phyloP scores from a whole-genome alignment of 2,888 invertebrate genomes.

The Calephelis perditalis region DNA sequence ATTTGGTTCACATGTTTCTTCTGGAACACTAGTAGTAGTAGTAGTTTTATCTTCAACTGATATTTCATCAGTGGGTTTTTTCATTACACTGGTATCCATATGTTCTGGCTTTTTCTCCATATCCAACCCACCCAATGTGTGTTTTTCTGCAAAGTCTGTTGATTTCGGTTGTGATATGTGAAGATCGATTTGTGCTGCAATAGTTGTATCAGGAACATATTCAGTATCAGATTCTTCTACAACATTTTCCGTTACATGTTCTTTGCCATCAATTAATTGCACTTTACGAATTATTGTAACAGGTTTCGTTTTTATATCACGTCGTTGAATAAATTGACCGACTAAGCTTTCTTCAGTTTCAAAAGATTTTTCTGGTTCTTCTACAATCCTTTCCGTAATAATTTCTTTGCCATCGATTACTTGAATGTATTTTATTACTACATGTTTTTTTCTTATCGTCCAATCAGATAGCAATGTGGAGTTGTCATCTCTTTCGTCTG shows the following conservation, averaged over 20 bases:
- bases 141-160: background rate
- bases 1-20: background rate
- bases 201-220: constrained; percentile 45
- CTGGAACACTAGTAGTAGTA: background rate
- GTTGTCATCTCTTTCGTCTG: background rate
- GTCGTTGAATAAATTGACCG: constrained; percentile 40
- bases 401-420: constrained; percentile 87
- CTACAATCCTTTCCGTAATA: constrained; percentile 87
- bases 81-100: background rate
- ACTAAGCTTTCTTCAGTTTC: constrained; percentile 41
- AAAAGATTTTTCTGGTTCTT: constrained; percentile 73
- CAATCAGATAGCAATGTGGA: background rate
- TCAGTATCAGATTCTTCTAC: constrained; percentile 78
- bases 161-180: constrained; percentile 31
- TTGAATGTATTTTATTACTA: constrained; percentile 75
- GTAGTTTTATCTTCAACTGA: background rate
- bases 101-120: background rate
- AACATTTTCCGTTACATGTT: constrained; percentile 78
- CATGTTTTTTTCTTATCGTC: constrained; percentile 25
- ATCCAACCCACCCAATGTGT: background rate
- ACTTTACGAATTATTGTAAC: constrained; percentile 79
- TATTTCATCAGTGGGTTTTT: background rate
- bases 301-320: constrained; percentile 52
- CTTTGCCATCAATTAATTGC: constrained; percentile 34
- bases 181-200: constrained; percentile 47